Conservation (phyloP, 2,888 invertebrate species). For the Erpobdella octoculata region DNA sequence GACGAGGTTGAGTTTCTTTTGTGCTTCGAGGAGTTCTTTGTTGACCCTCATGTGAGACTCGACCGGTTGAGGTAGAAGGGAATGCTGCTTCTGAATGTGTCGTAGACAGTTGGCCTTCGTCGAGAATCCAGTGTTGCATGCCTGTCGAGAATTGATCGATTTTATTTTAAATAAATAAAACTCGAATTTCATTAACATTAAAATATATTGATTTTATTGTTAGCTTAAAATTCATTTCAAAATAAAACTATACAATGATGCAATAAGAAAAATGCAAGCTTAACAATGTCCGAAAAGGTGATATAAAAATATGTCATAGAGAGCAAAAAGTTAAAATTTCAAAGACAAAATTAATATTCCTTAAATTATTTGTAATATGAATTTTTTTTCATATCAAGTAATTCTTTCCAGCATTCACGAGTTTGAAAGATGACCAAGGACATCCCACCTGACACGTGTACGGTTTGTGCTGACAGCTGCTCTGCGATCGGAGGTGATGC, state of each 20-base stretch:
- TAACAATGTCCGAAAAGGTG: too few species aligned
- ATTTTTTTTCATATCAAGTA: neutral
- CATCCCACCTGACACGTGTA: conserved; percentile 51
- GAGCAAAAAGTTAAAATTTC: neutral
- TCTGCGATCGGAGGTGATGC: conserved; percentile 51
- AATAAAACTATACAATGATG: neutral
- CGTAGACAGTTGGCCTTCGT: conserved; percentile 51
- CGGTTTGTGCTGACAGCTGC: conserved; percentile 49
- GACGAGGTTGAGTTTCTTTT: conserved; percentile 8
- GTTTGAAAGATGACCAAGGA: conserved; percentile 11
- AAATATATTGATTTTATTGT: conserved; percentile 49
- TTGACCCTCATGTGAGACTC: conserved; percentile 43
- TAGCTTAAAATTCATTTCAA: conserved; percentile 39
- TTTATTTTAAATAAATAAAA: too few species aligned
- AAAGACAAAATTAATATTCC: neutral
- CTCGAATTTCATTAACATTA: too few species aligned
- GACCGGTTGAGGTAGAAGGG: conserved; percentile 36
- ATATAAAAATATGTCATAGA: too few species aligned
- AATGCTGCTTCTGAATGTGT: conserved; percentile 51
- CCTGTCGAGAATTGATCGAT: conserved; percentile 14
- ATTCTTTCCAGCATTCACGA: neutral
- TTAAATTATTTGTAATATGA: neutral
- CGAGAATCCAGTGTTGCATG: conserved; percentile 51
- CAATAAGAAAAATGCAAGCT: neutral
- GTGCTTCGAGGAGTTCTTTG: conserved; percentile 31